Conservation (phyloP, 2,888 invertebrate genomes). For the Torymus aiolomorphi region DNA sequence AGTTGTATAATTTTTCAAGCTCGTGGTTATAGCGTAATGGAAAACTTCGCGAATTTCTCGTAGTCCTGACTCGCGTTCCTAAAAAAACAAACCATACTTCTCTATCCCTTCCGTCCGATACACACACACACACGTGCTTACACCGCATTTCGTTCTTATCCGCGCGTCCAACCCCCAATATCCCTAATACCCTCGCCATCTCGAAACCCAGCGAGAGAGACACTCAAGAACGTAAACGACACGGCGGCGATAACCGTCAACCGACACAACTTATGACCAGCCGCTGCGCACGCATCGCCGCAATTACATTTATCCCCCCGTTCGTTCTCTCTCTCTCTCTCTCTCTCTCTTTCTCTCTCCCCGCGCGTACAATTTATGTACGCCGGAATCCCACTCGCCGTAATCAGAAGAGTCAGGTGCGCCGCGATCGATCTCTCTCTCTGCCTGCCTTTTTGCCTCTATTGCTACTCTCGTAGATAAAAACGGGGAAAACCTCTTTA, state of each 20-base stretch:
- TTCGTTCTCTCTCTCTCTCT: background rate
- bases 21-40: too few relatives aligned
- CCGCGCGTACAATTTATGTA: background rate
- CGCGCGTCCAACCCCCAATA: too few relatives aligned
- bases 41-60: too few relatives aligned
- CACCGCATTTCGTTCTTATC: too few relatives aligned
- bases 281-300: background rate
- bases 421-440: conserved; percentile 1
- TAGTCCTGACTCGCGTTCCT: too few relatives aligned
- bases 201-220: too few relatives aligned
- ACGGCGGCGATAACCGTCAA: background rate
- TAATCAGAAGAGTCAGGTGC: background rate
- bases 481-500: too few relatives aligned
- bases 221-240: background rate
- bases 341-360: background rate
- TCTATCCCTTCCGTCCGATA: too few relatives aligned
- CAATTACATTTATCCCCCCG: conserved; percentile 7
- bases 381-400: background rate
- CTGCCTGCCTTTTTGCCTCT: background rate
- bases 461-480: conserved; percentile 5
- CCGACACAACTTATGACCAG: background rate
- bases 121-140: too few relatives aligned
- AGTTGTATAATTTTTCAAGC: too few relatives aligned
- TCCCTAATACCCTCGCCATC: too few relatives aligned
- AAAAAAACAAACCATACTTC: too few relatives aligned